These are phyloP conservation scores for Ichneumon xanthorius DNA, from an alignment of 2,888 invertebrate species.

Conservation along the genomic window DNA sequence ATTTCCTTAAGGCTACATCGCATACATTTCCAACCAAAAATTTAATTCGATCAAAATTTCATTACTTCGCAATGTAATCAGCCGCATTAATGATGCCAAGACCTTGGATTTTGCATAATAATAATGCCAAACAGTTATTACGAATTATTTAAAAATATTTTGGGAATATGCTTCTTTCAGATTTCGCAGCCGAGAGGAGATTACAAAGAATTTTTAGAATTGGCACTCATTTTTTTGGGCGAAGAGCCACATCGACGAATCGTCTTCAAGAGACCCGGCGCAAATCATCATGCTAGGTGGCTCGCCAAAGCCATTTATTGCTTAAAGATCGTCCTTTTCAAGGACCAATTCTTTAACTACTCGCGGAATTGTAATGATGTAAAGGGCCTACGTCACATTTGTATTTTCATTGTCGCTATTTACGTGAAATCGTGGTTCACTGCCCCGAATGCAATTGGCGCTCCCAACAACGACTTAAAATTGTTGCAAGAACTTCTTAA, in stretches of 20 bases:
- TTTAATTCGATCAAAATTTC: too few species aligned
- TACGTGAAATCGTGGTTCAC: constrained; percentile 64
- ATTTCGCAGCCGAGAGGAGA: constrained; percentile 21
- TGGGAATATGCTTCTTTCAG: constrained; percentile 1
- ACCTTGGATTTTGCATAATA: too few species aligned
- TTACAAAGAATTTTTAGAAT: constrained; percentile 33
- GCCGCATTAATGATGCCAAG: too few species aligned
- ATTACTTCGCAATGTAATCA: too few species aligned
- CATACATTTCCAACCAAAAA: too few species aligned
- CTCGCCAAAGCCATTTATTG: constrained; percentile 39
- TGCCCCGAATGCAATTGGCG: too few species aligned
- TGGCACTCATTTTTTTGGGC: constrained; percentile 23
- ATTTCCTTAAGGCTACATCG: not conserved
- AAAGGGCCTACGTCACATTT: constrained; percentile 23
- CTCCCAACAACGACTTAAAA: too few species aligned
- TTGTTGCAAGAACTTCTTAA: constrained; percentile 59
- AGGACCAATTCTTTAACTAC: too few species aligned
- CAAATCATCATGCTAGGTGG: constrained; percentile 42
- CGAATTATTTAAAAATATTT: not conserved
- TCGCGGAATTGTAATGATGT: constrained; percentile 56
- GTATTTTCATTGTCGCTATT: constrained; percentile 52
- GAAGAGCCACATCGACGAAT: constrained; percentile 21
- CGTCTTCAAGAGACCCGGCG: constrained; percentile 39
- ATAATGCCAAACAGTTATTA: too few species aligned
- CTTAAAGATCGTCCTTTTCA: too few species aligned